Evolutionary conservation across 1,140 invertebrate genomes (phyloP).

Genomic region (Bombus turneri): DNA sequence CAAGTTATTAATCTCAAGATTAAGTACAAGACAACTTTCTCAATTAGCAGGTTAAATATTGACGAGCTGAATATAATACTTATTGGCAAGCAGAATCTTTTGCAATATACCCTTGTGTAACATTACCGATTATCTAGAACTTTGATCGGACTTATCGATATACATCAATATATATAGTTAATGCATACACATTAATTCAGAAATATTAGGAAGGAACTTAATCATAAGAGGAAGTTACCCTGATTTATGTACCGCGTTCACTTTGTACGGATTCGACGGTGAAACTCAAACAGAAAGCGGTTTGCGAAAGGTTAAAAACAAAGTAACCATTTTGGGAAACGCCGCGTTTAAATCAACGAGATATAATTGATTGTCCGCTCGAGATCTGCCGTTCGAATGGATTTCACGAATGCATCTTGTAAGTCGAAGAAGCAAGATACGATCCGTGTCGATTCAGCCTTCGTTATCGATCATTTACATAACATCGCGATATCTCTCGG

Average conservation of each 20-base stretch:
- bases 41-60: background rate
- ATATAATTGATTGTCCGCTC: background rate
- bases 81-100: background rate
- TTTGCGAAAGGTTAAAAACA: conserved; percentile 39
- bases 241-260: conserved; percentile 21
- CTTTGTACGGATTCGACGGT: conserved; percentile 3
- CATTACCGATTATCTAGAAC: background rate
- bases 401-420: conserved; percentile 3
- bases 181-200: background rate
- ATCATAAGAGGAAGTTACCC: background rate
- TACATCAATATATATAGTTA: background rate
- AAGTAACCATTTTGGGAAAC: background rate
- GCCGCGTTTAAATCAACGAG: conserved; percentile 1
- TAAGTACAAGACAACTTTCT: background rate
- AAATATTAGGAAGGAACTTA: conserved; percentile 5
- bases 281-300: conserved; percentile 11
- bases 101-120: background rate
- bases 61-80: background rate
- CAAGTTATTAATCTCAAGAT: background rate
- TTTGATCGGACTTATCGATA: background rate
- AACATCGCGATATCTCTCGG: conserved; percentile 26
- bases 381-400: background rate
- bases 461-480: conserved; percentile 49
- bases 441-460: background rate
- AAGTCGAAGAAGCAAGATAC: background rate